Percentiles rank a stretch among this genome's conserved stretches.
These are phyloP conservation scores for Poecilus cupreus DNA, from an alignment of 2,888 invertebrate genomes.

Conservation along the genomic window DNA sequence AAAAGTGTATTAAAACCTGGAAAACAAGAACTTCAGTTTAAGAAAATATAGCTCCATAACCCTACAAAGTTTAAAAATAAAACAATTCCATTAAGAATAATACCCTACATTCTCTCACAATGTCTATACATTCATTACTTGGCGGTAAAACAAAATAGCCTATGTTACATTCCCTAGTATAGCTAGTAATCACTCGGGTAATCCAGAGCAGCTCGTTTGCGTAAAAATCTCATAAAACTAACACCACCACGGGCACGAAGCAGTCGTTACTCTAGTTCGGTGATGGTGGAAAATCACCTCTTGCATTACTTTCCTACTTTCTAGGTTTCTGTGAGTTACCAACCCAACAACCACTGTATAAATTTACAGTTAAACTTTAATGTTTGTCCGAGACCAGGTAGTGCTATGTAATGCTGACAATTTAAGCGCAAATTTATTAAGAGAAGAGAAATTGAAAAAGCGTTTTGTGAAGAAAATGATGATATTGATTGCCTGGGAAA, in stretches of 20 bases:
- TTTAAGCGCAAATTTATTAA: neutral
- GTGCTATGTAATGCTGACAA: too few relatives aligned
- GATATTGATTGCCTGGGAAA: neutral
- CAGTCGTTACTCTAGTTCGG: constrained; percentile 52
- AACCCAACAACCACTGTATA: constrained; percentile 26
- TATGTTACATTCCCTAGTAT: neutral
- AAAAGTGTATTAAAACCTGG: constrained; percentile 4
- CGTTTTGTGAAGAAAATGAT: neutral
- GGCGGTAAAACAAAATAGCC: constrained; percentile 23
- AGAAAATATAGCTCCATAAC: constrained; percentile 24
- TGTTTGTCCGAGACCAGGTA: neutral
- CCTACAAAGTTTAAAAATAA: constrained; percentile 30
- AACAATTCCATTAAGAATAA: neutral
- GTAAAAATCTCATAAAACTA: constrained; percentile 57
- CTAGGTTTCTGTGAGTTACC: neutral
- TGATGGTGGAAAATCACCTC: constrained; percentile 45
- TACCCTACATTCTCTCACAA: neutral
- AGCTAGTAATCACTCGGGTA: constrained; percentile 43
- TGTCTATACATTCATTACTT: constrained; percentile 26
- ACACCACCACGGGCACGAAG: constrained; percentile 50
- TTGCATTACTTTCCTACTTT: neutral
- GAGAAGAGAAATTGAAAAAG: neutral
- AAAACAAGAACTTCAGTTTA: neutral
- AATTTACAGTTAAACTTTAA: constrained; percentile 50
- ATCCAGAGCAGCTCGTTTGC: constrained; percentile 48